Conservation (phyloP, 2,797 vertebrate genomes). For the Danio jaintianensis region DNA sequence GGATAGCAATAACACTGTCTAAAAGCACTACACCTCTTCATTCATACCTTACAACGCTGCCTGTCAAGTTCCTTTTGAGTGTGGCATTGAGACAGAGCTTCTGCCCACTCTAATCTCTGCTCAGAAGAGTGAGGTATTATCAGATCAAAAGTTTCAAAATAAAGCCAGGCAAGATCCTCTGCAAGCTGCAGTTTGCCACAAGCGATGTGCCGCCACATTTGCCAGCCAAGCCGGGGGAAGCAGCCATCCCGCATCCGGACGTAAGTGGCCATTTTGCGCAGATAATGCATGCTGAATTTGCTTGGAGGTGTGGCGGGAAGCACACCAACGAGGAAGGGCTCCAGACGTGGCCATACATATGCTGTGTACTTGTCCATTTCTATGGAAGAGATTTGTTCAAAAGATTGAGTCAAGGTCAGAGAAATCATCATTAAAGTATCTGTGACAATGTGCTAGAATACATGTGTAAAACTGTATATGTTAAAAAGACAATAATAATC, state of each 20-base stretch:
- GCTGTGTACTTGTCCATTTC: slow-evolving; percentile 81
- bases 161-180: slow-evolving; percentile 91
- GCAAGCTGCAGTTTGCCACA: slow-evolving; percentile 93
- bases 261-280: slow-evolving; percentile 90
- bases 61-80: slow-evolving; percentile 85
- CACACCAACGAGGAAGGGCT: slow-evolving; percentile 89
- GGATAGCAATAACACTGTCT: not conserved
- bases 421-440: not conserved
- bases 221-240: slow-evolving; percentile 87
- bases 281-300: slow-evolving; percentile 90
- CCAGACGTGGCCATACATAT: slow-evolving; percentile 89
- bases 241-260: slow-evolving; percentile 85
- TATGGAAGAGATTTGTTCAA: slow-evolving; percentile 46
- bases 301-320: slow-evolving; percentile 84
- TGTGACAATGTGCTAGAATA: not conserved
- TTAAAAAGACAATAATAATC: not conserved
- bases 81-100: slow-evolving; percentile 84
- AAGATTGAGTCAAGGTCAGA: not conserved
- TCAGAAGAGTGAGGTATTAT: slow-evolving; percentile 75
- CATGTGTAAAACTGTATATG: not conserved
- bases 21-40: not conserved
- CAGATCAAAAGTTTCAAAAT: slow-evolving; percentile 92
- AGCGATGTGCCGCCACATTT: slow-evolving; percentile 92
- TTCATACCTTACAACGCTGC: slow-evolving; percentile 86
- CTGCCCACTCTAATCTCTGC: slow-evolving; percentile 87